Conservation (phyloP, 2,797 vertebrate species). For the Epinephelus malabaricus region DNA sequence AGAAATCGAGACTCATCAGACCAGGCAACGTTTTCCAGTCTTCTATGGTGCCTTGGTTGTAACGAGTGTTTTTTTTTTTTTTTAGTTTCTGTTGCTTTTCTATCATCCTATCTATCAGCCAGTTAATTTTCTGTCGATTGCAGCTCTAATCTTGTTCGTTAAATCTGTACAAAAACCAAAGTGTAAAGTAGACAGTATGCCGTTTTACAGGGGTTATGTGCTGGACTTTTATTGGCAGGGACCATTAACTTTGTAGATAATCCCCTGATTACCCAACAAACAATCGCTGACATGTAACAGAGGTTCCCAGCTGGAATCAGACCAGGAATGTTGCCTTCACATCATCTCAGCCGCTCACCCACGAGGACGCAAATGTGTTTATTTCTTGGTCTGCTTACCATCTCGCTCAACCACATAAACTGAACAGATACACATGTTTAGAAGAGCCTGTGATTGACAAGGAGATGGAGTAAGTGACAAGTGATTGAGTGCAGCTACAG, state of each 20-base stretch:
- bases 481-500: slow-evolving; percentile 14
- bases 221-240: background rate
- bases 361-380: slow-evolving; percentile 38
- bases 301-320: slow-evolving; percentile 23
- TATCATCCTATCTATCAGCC: no score
- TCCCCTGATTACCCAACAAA: slow-evolving; percentile 32
- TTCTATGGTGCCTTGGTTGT: no score
- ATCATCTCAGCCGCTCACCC: slow-evolving; percentile 4
- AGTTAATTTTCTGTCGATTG: no score
- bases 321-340: background rate
- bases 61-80: no score
- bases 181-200: no score
- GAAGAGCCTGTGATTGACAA: slow-evolving; percentile 26
- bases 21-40: no score
- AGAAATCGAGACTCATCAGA: no score
- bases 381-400: slow-evolving; percentile 37
- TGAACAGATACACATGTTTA: slow-evolving; percentile 56
- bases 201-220: background rate
- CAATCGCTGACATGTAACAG: slow-evolving; percentile 43
- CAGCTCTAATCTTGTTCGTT: no score
- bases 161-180: no score
- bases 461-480: slow-evolving; percentile 2
- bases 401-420: slow-evolving; percentile 30
- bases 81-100: no score
- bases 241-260: slow-evolving; percentile 2